Conservation (phyloP, 2,888 invertebrate genomes). For the Cephonodes hylas region DNA sequence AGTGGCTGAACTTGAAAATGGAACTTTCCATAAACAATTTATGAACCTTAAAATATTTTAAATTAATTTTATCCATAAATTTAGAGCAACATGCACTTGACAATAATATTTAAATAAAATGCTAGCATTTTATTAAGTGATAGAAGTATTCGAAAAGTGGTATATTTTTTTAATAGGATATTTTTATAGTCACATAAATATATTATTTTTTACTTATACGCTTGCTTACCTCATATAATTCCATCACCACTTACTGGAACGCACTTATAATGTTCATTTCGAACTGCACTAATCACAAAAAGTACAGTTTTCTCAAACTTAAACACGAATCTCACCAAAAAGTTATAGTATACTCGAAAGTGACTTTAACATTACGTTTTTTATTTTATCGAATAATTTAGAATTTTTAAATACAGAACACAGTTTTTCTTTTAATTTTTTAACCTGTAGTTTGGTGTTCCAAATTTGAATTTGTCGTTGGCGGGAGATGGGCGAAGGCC, state of each 20-base stretch:
- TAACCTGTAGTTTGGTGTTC: constrained; percentile 34
- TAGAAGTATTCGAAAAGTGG: too few relatives aligned
- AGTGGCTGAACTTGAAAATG: not conserved
- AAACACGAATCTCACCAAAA: constrained; percentile 6
- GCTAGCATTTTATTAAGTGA: too few relatives aligned
- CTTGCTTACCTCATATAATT: not conserved
- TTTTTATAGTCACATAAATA: too few relatives aligned
- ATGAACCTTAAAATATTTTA: too few relatives aligned
- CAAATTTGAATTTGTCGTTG: constrained; percentile 65
- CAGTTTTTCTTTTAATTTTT: constrained; percentile 30
- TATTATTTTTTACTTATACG: too few relatives aligned
- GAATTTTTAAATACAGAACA: constrained; percentile 12
- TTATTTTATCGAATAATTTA: constrained; percentile 8
- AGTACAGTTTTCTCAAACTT: constrained; percentile 7
- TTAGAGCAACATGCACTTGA: too few relatives aligned
- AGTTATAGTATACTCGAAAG: not conserved
- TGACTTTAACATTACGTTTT: not conserved
- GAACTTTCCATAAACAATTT: not conserved
- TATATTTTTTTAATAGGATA: too few relatives aligned
- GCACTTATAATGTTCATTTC: not conserved
- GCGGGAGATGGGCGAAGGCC: constrained; percentile 56
- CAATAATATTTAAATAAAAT: too few relatives aligned
- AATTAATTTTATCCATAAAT: too few relatives aligned
- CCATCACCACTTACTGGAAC: not conserved
- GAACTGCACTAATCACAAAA: constrained; percentile 2